Percentiles rank a stretch among this genome's conserved stretches.
phyloP scores from a whole-genome alignment of 2,113 vertebrate genomes.

The Oenanthe oenanthe region DNA sequence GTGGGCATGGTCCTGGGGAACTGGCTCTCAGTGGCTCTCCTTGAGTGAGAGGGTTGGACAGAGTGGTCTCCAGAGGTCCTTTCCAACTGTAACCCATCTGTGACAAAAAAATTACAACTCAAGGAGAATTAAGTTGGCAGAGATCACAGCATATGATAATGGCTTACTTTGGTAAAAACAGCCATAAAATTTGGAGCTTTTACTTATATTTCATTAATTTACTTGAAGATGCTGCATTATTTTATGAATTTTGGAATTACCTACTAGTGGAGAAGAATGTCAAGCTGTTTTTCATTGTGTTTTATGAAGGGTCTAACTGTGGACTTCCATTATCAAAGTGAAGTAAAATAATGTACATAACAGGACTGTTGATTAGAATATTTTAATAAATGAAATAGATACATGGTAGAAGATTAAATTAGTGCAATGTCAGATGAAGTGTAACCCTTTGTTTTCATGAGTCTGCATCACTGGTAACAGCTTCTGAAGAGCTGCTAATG shows the following conservation, averaged over 20 bases:
- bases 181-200: not conserved
- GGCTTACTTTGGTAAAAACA: not conserved
- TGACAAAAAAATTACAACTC: not conserved
- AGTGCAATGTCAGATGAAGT: not conserved
- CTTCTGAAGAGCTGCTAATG: not conserved
- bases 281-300: not conserved
- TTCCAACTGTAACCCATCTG: not conserved
- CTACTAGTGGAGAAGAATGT: not conserved
- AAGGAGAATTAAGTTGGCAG: not conserved
- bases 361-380: not conserved
- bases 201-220: not conserved
- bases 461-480: not conserved
- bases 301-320: not conserved
- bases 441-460: not conserved
- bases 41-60: not conserved
- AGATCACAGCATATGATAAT: not conserved
- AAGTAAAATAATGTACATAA: not conserved
- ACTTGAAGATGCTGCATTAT: not conserved
- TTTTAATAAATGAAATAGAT: not conserved
- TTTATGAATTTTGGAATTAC: not conserved
- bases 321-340: not conserved
- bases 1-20: rapidly evolving
- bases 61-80: not conserved
- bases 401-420: not conserved
- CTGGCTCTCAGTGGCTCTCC: not conserved